These are phyloP conservation scores for Elysia crispata DNA, from an alignment of 2,888 invertebrate genomes.

Conservation along the genomic window DNA sequence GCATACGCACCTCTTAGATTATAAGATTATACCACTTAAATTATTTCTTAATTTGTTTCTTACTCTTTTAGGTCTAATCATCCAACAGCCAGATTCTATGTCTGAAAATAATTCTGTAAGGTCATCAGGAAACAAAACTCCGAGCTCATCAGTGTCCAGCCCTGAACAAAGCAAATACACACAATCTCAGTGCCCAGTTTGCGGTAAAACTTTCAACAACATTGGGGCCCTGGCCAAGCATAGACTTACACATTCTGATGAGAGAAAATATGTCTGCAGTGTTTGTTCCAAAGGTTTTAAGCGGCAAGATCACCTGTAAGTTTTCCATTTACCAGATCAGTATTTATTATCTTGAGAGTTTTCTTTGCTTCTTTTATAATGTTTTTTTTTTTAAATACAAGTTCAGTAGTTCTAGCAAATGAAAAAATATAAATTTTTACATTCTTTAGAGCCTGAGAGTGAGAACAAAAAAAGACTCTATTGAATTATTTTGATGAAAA, in stretches of 20 bases:
- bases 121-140: constrained; percentile 84
- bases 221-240: constrained; percentile 90
- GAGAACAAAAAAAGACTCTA: neutral
- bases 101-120: constrained; percentile 30
- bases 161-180: constrained; percentile 50
- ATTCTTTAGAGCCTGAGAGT: neutral
- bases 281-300: constrained; percentile 99
- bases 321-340: constrained; percentile 49
- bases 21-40: too few relatives aligned
- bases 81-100: constrained; percentile 19
- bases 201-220: constrained; percentile 97
- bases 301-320: constrained; percentile 98
- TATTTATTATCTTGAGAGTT: too few relatives aligned
- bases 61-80: constrained; percentile 21
- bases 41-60: neutral
- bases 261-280: constrained; percentile 95
- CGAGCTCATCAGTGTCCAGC: constrained; percentile 84
- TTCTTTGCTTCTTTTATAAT: too few relatives aligned
- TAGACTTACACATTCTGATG: constrained; percentile 98
- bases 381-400: neutral
- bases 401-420: too few relatives aligned
- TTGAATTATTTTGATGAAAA: too few relatives aligned
- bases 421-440: too few relatives aligned
- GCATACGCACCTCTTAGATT: too few relatives aligned
- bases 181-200: constrained; percentile 84